These are phyloP conservation scores for Megaceryle torquata DNA, from an alignment of 2,113 vertebrate genomes.

Conservation along the genomic window DNA sequence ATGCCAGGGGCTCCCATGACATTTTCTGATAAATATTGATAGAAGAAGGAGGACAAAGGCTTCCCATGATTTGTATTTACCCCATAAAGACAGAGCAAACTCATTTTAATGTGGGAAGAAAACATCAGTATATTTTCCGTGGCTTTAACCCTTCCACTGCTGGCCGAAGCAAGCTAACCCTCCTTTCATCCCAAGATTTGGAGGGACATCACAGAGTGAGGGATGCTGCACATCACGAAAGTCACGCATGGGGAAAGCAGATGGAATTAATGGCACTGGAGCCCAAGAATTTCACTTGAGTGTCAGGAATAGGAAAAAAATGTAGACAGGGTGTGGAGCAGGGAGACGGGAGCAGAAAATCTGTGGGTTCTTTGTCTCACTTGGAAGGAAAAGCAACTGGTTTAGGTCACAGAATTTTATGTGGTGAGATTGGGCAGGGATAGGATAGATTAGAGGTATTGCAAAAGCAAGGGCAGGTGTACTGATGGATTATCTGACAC, in stretches of 20 bases:
- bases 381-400: neutral
- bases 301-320: neutral
- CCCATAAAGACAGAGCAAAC: neutral
- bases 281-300: neutral
- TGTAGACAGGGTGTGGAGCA: neutral
- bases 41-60: neutral
- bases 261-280: neutral
- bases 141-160: neutral
- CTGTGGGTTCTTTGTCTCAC: neutral
- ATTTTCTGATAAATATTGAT: neutral
- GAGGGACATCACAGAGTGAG: neutral
- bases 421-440: neutral
- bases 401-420: neutral
- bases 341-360: neutral
- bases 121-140: neutral
- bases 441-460: neutral
- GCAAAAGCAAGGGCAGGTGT: neutral
- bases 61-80: neutral
- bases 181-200: neutral
- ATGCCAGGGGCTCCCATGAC: neutral
- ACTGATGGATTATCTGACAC: neutral
- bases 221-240: neutral
- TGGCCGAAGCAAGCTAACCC: neutral
- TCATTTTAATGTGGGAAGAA: neutral
- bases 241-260: neutral